phyloP scores from a whole-genome alignment of 2,797 vertebrate genomes.

The Monodelphis domestica region DNA sequence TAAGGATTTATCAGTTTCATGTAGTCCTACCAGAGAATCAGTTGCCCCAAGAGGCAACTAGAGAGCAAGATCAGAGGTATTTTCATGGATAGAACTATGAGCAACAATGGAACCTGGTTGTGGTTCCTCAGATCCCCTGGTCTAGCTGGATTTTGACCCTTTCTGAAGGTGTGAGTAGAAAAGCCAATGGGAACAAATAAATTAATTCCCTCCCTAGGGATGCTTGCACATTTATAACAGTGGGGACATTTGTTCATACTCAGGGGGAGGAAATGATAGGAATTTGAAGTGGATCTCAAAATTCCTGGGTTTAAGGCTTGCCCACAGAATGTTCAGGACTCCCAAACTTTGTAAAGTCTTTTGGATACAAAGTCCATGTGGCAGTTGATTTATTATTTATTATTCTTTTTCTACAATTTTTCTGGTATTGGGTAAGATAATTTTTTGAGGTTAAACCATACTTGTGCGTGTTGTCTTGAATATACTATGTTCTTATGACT shows the following conservation, averaged over 20 bases:
- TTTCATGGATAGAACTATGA: background rate
- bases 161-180: background rate
- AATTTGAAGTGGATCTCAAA: background rate
- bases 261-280: background rate
- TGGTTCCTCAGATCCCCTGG: background rate
- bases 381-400: background rate
- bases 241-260: background rate
- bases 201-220: background rate
- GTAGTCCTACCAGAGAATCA: background rate
- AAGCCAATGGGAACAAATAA: background rate
- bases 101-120: background rate
- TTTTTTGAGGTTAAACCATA: background rate
- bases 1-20: background rate
- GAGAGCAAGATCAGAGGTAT: background rate
- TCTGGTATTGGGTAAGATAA: background rate
- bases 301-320: background rate
- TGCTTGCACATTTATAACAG: background rate
- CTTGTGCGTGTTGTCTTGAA: background rate
- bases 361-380: background rate
- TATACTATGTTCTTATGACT: background rate
- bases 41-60: background rate
- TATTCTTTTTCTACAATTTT: background rate
- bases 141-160: background rate
- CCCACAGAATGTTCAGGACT: background rate
- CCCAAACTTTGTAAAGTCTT: background rate